Conservation (phyloP, 2,113 vertebrate species). For the Dipodomys ordii region DNA sequence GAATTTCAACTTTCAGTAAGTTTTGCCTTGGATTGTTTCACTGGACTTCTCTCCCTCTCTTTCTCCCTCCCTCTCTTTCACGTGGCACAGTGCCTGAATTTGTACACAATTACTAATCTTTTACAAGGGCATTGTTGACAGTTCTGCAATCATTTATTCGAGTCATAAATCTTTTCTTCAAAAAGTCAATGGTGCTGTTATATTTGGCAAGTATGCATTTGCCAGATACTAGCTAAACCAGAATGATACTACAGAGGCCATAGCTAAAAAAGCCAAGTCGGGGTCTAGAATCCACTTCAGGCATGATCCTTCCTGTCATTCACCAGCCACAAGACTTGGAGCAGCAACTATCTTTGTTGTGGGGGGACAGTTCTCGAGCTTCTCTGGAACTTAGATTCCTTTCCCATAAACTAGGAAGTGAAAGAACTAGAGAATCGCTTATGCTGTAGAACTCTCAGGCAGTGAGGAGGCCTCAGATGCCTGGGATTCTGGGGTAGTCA, state of each 20-base stretch:
- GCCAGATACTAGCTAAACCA: neutral
- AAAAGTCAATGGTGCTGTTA: constrained; percentile 59
- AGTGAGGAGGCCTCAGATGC: neutral
- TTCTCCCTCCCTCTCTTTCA: constrained; percentile 45
- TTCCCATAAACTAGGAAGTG: neutral
- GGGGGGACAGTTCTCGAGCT: neutral
- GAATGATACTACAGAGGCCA: neutral
- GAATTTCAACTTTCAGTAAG: constrained; percentile 45
- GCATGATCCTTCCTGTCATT: neutral
- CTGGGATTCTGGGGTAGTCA: neutral
- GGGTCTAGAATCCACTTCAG: neutral
- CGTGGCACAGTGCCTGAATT: constrained; percentile 38
- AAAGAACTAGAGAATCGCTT: neutral
- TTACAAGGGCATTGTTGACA: constrained; percentile 72
- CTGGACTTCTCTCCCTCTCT: neutral
- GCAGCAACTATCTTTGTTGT: neutral
- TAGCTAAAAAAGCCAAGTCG: neutral
- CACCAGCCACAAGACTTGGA: neutral
- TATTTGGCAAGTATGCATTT: constrained; percentile 43
- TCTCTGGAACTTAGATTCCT: neutral
- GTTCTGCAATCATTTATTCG: constrained; percentile 53
- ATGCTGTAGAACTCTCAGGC: neutral
- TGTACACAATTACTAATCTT: constrained; percentile 67
- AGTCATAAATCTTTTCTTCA: constrained; percentile 70
- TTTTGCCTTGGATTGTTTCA: constrained; percentile 44